Evolutionary conservation across 2,113 vertebrate species (phyloP), one percentile per base, ranked within the genome.

Genomic region (Chamaea fasciata): DNA sequence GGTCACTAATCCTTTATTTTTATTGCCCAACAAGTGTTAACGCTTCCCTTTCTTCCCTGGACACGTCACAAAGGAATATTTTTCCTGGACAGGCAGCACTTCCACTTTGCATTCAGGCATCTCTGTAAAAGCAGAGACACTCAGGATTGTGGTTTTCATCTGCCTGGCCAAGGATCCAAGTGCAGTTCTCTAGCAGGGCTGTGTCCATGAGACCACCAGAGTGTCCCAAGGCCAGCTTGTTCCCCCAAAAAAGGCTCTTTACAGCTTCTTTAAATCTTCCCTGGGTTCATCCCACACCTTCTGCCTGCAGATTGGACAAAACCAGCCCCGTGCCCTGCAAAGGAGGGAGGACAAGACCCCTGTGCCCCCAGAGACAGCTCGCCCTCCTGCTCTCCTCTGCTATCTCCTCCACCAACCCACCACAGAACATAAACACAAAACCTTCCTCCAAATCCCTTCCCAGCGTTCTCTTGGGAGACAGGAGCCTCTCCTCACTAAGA

Each of bases 131-230:
- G 33, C 21, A n/a, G 41, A 57, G 31, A 24, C 53, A 8, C 2
- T 1, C 12, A 24, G 2, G 13, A 27, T 6, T 9, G 12, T 1
- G 62, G 13, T 17, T 47, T 53, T 13, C 37, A 41, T 5, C 27
- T 10, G 16, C 41, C 44, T 52, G 71, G 57, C 46, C 18, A 7
- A n/a, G 27, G 30, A 46, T 21, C 27, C 27, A 11, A 33, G 47
- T 4, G 49, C 52, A 15, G 5, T 0, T 2, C 50, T 13, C 1
- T 17, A n/a, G 55, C 50, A 2, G 0, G 18, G 42, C 39, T 35
- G 10, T 2, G 10, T 9, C 30, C 39, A 6, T 7, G 41, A 24
- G 35, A 2, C 20, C 42, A 6, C 30, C 15, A 21, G 56, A 27
- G 33, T 31, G 2, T 6, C 7, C 37, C 12, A 8, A 46, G 69